Evolutionary conservation across 1,140 invertebrate genomes (phyloP).

Genomic region (Heliconius eleuchia): DNA sequence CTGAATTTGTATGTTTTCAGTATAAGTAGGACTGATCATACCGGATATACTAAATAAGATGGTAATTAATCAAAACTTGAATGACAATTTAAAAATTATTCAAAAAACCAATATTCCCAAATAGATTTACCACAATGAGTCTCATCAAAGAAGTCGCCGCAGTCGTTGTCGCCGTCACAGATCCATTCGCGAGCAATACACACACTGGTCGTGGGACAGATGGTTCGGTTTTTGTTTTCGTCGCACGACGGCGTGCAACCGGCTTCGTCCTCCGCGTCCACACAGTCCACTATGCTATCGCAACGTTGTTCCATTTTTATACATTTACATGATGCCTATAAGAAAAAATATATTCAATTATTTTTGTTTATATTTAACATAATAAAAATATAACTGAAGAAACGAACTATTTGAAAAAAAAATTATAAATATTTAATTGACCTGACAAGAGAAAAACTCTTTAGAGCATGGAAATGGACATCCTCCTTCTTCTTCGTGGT

Average conservation of each 20-base stretch:
- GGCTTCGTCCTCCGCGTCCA: conserved; percentile 85
- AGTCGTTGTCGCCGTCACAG: conserved; percentile 90
- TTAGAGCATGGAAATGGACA: conserved; percentile 61
- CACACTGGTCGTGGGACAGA: conserved; percentile 85
- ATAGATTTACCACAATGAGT: conserved; percentile 85
- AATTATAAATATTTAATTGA: conserved; percentile 30
- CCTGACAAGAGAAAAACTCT: conserved; percentile 69
- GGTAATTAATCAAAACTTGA: too few species aligned
- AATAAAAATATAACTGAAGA: not conserved
- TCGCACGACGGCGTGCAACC: conserved; percentile 84
- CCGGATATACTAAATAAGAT: too few species aligned
- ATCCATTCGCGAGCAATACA: conserved; percentile 90
- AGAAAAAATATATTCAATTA: not conserved
- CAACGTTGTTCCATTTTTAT: conserved; percentile 83
- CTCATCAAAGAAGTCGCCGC: conserved; percentile 92
- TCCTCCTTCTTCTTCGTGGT: conserved; percentile 52
- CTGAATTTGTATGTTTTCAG: too few species aligned
- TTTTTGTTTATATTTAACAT: not conserved
- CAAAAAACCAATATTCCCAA: not conserved
- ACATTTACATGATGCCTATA: conserved; percentile 83
- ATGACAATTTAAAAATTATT: not conserved
- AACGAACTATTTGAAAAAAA: not conserved
- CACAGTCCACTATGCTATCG: conserved; percentile 84
- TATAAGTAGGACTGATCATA: too few species aligned
- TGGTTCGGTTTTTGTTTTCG: conserved; percentile 82